Evolutionary conservation across 2,113 vertebrate species (phyloP).

Genomic region (Oncorhynchus masou): DNA sequence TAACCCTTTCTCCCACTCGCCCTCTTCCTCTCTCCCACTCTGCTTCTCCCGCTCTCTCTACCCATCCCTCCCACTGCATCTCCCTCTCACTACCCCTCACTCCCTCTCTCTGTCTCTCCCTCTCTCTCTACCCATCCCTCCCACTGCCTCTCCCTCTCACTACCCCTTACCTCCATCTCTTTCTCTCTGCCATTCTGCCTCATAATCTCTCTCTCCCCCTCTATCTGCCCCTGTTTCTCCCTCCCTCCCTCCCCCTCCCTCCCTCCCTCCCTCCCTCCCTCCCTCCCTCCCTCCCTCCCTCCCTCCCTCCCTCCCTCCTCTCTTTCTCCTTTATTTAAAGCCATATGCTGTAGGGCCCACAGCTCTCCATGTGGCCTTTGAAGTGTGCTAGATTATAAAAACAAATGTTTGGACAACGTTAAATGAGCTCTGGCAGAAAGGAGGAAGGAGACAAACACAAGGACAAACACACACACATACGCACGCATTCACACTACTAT

Average conservation of each 20-base stretch:
- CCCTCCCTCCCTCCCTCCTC: neutral
- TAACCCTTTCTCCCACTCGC: neutral
- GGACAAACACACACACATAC: neutral
- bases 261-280: neutral
- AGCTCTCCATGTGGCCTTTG: conserved; percentile 61
- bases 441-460: conserved; percentile 18
- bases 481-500: neutral
- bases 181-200: neutral
- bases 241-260: neutral
- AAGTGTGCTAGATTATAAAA: conserved; percentile 61
- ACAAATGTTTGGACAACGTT: conserved; percentile 55
- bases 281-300: neutral
- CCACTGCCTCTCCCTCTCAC: no score
- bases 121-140: conserved; percentile 3
- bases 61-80: neutral
- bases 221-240: neutral
- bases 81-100: neutral
- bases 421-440: conserved; percentile 50
- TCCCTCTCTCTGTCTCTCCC: neutral
- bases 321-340: conserved; percentile 47
- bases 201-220: neutral
- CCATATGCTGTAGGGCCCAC: conserved; percentile 52
- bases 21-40: no score
- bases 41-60: neutral
- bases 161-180: no score